Evolutionary conservation across 2,888 invertebrate genomes (phyloP), one percentile per base, ranked within the genome.

Genomic region (Syritta pipiens): DNA sequence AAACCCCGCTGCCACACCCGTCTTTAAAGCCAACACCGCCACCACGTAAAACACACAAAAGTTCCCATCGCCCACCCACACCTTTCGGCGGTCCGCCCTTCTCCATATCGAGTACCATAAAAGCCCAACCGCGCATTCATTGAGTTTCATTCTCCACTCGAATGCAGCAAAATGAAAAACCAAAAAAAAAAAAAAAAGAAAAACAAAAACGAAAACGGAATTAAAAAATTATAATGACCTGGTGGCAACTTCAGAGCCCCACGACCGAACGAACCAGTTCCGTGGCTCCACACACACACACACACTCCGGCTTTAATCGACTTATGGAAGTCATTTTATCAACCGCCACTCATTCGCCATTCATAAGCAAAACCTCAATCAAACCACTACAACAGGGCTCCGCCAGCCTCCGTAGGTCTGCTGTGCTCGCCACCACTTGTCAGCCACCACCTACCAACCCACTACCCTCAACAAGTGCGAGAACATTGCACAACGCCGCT

Each of bases 271-370:
- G 12, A 55, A 10, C 17, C 30, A 40, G 72, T 51, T 51, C 62
- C 57, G 26, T 28, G 7, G n/a, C 17, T 22, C n/a, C 20, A 26
- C n/a, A n/a, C n/a, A n/a, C n/a, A 12, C 9, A 6, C 32, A 63
- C 30, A 60, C 3, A 32, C n/a, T 24, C 14, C 51, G 30, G 9
- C 49, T 67, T 79, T 79, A 79, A 79, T 79, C 79, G 79, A 79
- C 74, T 74, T 74, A 68, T 74, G 74, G 74, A 74, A 79, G 79
- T 79, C 74, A 68, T 74, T 79, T 79, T 55, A 79, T 74, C 79
- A 79, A 67, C 79, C 67, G 65, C 67, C 79, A 67, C 74, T 79
- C 79, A 79, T 79, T 74, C 74, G 74, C 79, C 79, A 79, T 79
- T 79, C 79, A 79, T 79, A 74, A 79, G 74, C 67, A 68, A 67